Conservation (phyloP, 2,888 invertebrate species). For the Podotricha telesiphe region DNA sequence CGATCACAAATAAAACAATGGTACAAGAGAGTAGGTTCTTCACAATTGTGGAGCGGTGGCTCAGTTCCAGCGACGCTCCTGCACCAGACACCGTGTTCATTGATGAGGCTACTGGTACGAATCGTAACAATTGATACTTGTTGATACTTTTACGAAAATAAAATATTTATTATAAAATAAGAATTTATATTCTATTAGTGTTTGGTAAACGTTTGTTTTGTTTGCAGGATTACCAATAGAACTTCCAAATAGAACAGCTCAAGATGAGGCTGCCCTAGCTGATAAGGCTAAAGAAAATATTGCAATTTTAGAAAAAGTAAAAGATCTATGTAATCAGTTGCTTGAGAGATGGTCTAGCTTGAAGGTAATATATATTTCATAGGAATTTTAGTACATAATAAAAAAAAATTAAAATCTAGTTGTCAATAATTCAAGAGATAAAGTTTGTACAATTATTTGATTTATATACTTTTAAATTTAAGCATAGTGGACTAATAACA, state of each 20-base stretch:
- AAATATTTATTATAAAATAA: no score
- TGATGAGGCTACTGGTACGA: conserved; percentile 73
- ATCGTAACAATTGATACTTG: neutral
- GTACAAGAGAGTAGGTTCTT: conserved; percentile 96
- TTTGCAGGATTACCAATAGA: conserved; percentile 69
- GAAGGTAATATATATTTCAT: conserved; percentile 65
- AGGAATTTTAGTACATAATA: no score
- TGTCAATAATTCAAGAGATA: no score
- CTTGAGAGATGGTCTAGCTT: conserved; percentile 89
- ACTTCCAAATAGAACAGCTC: conserved; percentile 55
- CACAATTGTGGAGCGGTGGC: conserved; percentile 93
- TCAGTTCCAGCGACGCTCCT: conserved; percentile 70
- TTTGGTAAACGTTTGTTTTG: no score
- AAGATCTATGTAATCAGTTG: conserved; percentile 85
- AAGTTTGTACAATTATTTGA: no score
- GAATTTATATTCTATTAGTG: no score
- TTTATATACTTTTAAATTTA: no score
- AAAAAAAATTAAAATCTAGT: no score
- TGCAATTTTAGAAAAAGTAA: conserved; percentile 76
- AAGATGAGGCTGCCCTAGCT: conserved; percentile 53
- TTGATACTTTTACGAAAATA: no score
- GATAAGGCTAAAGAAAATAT: conserved; percentile 67
- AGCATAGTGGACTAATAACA: no score
- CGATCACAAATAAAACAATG: conserved; percentile 96
- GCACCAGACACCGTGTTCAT: conserved; percentile 59